A percentile compares a stretch with the other conserved stretches of the same genome.
Evolutionary conservation across 2,888 invertebrate genomes (phyloP).

Genomic region (Gryllus longicercus): DNA sequence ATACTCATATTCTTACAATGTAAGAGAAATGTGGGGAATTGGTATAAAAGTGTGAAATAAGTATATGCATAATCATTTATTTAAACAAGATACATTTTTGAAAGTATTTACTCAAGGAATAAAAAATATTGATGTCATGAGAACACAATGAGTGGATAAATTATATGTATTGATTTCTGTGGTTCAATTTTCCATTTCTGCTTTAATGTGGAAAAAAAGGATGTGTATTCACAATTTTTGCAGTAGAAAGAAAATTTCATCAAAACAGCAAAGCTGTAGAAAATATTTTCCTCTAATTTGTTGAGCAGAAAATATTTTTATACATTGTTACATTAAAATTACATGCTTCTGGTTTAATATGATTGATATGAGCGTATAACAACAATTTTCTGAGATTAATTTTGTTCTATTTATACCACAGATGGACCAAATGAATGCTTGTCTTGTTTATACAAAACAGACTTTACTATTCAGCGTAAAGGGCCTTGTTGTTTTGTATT

Average conservation of each 20-base stretch:
- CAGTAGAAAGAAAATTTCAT: neutral
- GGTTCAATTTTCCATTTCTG: neutral
- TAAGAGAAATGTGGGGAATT: conserved; percentile 1
- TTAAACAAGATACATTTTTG: neutral
- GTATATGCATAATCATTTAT: conserved; percentile 3
- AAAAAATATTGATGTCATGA: neutral
- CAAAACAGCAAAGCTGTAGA: too few relatives aligned
- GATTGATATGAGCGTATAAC: too few relatives aligned
- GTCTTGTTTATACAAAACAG: too few relatives aligned
- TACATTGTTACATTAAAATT: too few relatives aligned
- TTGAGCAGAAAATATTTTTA: too few relatives aligned
- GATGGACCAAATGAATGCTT: too few relatives aligned
- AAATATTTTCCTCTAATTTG: too few relatives aligned
- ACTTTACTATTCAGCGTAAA: too few relatives aligned
- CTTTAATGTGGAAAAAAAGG: neutral
- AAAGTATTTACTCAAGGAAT: neutral
- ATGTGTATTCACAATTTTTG: conserved; percentile 3
- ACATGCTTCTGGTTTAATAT: too few relatives aligned
- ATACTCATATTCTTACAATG: conserved; percentile 17
- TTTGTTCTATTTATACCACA: too few relatives aligned
- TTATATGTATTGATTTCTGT: neutral
- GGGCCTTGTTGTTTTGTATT: too few relatives aligned
- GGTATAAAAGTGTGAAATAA: neutral
- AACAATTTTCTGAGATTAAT: too few relatives aligned
- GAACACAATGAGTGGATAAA: neutral